These are phyloP conservation scores for Balaenoptera acutorostrata DNA, from an alignment of 2,113 vertebrate species.

Conservation along the genomic window DNA sequence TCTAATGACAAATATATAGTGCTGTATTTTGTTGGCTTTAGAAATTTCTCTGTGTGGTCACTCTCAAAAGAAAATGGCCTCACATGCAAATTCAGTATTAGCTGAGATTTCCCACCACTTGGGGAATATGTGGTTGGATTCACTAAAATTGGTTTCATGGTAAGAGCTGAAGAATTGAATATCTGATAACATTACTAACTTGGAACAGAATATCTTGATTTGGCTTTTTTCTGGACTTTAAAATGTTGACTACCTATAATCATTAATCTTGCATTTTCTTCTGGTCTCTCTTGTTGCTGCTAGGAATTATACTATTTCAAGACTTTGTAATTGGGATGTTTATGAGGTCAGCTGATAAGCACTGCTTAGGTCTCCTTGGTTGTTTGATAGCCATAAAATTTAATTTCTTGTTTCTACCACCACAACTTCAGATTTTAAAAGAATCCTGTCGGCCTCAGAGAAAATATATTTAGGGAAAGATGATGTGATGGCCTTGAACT, in stretches of 20 bases:
- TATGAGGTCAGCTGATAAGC: constrained; percentile 15
- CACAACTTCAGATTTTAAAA: constrained; percentile 7
- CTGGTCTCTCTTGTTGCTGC: neutral
- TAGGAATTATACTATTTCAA: neutral
- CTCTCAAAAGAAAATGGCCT: neutral
- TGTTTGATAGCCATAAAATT: constrained; percentile 11
- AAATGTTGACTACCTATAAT: neutral
- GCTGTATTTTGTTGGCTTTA: neutral
- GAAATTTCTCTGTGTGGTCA: neutral
- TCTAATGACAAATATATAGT: neutral
- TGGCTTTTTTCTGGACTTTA: constrained; percentile 13
- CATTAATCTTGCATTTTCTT: constrained; percentile 6
- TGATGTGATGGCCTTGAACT: neutral
- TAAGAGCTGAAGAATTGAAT: constrained; percentile 20
- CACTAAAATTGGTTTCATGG: neutral
- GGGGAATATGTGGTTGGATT: neutral
- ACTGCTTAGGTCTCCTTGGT: neutral
- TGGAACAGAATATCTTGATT: constrained; percentile 36
- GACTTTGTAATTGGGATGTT: neutral
- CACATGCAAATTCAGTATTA: neutral
- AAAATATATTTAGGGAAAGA: neutral
- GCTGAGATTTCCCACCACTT: neutral
- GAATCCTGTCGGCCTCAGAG: neutral
- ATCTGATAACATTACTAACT: constrained; percentile 35
- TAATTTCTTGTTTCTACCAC: neutral